Base-by-base conservation (phyloP, 2,797 vertebrate species). In the Schizopygopsis malacanthus region DNA sequence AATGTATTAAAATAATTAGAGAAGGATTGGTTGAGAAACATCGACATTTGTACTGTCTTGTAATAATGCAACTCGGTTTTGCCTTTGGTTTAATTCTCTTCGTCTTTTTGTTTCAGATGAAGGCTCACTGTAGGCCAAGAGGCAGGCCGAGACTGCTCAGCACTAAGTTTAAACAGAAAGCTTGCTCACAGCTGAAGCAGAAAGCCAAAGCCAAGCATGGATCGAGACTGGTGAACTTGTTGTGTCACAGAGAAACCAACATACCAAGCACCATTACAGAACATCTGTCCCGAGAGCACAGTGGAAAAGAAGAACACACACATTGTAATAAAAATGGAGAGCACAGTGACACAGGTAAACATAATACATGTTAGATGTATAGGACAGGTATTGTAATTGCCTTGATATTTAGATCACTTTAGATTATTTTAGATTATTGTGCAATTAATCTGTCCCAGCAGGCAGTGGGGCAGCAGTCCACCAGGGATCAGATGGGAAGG, bases 141-240 rank as follows among this genome's bases (percentile, higher is more conserved):
- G 90, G 95, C 65, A 92, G 91, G 0, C 94, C 94, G 87, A 93
- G 93, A 22, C 75, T 95, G 82, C 91, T 97, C 92, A 94, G 91
- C 43, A 95, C 96, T 86, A 93, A 95, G 33, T 92, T 96, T 91
- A 95, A 85, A 61, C 84, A 85, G 59, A 85, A 85, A 73, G 79
- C 84, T 41, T 85, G 84, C n/a, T 81, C 95, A 45, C 97, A 97
- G 92, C 93, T 97, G 89, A 97, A 97, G 93, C 96, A 97, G 83
- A 97, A 96, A 89, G 95, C 96, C 59, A 96, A 94, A 79, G 94
- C 92, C 91, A 96, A 96, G 92, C 95, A 91, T 33, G 93, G 94
- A 11, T 93, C 96, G 0, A 33, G 95, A 0, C 86, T 95, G 71
- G 93, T 95, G 16, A 89, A 93, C 87, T 88, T 94, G 85, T 95